These are phyloP conservation scores for Penelope pileata DNA, from an alignment of 2,113 vertebrate species.

Conservation along the genomic window DNA sequence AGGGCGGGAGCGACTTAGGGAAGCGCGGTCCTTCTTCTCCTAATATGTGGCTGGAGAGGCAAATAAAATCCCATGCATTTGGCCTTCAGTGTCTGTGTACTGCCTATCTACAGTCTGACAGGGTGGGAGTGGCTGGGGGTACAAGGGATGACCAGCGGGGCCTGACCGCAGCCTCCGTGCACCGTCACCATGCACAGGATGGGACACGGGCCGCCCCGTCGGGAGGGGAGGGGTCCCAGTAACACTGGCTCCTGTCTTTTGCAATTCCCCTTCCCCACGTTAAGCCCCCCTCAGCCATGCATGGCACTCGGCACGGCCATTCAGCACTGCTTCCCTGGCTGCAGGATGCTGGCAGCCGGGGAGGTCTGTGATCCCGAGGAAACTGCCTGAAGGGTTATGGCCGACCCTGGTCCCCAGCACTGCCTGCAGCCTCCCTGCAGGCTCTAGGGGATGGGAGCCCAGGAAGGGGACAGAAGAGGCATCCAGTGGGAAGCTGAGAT, in stretches of 20 bases:
- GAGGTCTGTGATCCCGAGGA: background rate
- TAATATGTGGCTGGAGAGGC: background rate
- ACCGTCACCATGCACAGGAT: background rate
- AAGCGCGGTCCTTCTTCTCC: background rate
- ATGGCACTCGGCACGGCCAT: background rate
- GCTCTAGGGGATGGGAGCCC: background rate
- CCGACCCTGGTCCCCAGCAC: background rate
- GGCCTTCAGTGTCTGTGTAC: background rate
- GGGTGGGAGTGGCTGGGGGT: background rate
- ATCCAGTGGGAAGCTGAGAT: background rate
- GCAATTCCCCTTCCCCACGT: background rate
- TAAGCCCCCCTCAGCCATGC: background rate
- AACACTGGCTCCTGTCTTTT: background rate
- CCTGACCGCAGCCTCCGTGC: background rate
- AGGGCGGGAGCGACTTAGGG: background rate
- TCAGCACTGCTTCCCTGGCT: background rate
- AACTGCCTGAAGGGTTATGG: background rate
- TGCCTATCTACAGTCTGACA: background rate
- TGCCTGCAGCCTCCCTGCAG: background rate
- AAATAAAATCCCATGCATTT: background rate
- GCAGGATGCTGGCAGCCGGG: background rate
- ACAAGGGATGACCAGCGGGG: background rate
- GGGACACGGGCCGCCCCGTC: background rate
- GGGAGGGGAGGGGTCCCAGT: background rate
- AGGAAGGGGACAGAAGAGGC: background rate